Evolutionary conservation across 1,140 invertebrate species (phyloP).

Genomic region (Paracyclopina nana): DNA sequence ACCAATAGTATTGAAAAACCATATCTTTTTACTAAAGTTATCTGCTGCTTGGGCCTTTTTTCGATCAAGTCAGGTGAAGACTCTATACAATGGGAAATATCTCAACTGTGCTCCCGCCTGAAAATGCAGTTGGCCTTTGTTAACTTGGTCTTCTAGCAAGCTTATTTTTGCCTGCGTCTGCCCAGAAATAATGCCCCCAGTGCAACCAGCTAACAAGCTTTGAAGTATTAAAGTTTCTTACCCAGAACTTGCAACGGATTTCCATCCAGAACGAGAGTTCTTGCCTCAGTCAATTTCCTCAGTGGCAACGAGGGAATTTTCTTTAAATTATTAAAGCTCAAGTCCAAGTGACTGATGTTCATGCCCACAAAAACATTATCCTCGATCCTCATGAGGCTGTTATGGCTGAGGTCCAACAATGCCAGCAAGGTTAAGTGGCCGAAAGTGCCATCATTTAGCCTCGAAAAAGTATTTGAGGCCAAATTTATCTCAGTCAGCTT

Average conservation of each 20-base stretch:
- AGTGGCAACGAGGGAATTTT: constrained; percentile 6
- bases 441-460: constrained; percentile 8
- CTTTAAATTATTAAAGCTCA: constrained; percentile 12
- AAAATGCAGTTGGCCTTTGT: too few relatives aligned
- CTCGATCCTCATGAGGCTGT: constrained; percentile 15
- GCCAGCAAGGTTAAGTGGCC: background rate
- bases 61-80: too few relatives aligned
- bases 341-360: constrained; percentile 13
- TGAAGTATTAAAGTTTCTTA: too few relatives aligned
- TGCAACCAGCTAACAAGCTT: too few relatives aligned
- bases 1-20: too few relatives aligned
- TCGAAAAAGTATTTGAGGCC: constrained; percentile 2
- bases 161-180: too few relatives aligned
- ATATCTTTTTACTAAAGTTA: too few relatives aligned
- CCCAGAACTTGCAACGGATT: constrained; percentile 1
- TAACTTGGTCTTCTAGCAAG: too few relatives aligned
- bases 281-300: constrained; percentile 5
- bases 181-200: too few relatives aligned
- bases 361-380: constrained; percentile 15
- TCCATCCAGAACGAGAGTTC: constrained; percentile 8
- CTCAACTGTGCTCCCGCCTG: too few relatives aligned
- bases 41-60: too few relatives aligned
- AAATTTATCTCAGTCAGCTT: constrained; percentile 10
- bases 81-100: too few relatives aligned
- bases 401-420: constrained; percentile 9